Evolutionary conservation across 2,888 invertebrate species (phyloP).

Genomic region (Trisateles emortualis): DNA sequence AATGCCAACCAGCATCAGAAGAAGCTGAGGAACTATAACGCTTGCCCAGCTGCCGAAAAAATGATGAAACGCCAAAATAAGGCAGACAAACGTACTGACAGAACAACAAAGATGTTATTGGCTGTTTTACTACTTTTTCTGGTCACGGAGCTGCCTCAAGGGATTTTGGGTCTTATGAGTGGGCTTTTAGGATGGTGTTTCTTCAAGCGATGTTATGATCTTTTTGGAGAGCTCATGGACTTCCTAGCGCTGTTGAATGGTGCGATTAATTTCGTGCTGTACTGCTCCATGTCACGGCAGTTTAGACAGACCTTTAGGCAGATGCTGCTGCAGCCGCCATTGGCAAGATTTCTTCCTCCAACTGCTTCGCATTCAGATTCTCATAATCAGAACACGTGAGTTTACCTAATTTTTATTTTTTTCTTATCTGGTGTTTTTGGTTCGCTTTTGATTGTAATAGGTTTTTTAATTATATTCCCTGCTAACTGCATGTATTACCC

Average conservation of each 20-base stretch:
- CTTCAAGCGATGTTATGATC: conserved; percentile 92
- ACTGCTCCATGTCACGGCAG: conserved; percentile 97
- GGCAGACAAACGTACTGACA: conserved; percentile 92
- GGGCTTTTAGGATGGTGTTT: conserved; percentile 90
- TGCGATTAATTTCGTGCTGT: conserved; percentile 96
- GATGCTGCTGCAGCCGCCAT: conserved; percentile 89
- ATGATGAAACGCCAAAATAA: conserved; percentile 83
- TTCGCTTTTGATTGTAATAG: conserved; percentile 8
- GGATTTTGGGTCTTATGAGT: conserved; percentile 90
- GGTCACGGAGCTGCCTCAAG: conserved; percentile 96
- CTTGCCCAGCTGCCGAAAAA: conserved; percentile 82
- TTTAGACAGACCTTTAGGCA: conserved; percentile 93
- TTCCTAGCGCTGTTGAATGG: conserved; percentile 96
- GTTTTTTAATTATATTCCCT: conserved; percentile 10
- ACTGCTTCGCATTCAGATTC: conserved; percentile 88
- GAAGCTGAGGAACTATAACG: conserved; percentile 88
- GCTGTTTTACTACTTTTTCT: conserved; percentile 95
- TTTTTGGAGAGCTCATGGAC: conserved; percentile 95
- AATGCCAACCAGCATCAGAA: conserved; percentile 92
- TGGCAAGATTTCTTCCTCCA: conserved; percentile 87
- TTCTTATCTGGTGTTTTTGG: conserved; percentile 14
- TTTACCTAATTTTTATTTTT: conserved; percentile 49
- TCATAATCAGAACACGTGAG: conserved; percentile 89
- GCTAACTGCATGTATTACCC: conserved; percentile 32
- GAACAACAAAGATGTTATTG: conserved; percentile 96